Conservation (phyloP, 2,888 invertebrate species). For the Cephalotes varians region DNA sequence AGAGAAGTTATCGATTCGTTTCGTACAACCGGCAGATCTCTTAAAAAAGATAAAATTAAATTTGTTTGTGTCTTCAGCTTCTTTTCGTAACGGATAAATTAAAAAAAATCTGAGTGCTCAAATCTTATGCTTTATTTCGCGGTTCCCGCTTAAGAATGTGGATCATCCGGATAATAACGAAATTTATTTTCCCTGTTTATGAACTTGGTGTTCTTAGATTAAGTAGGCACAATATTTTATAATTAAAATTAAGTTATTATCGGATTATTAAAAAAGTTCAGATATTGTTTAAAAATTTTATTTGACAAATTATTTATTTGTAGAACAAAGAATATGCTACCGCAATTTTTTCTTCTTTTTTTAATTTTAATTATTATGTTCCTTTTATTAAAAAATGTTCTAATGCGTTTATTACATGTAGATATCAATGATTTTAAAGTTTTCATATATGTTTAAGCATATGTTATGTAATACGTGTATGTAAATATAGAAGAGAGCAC, state of each 20-base stretch:
- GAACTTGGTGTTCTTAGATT: background rate
- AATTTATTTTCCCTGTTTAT: constrained; percentile 14
- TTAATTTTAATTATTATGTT: too few species aligned
- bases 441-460: background rate
- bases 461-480: background rate
- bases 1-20: constrained; percentile 43
- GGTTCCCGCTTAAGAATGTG: background rate
- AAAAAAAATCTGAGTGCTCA: constrained; percentile 19
- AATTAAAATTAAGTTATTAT: background rate
- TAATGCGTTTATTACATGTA: background rate
- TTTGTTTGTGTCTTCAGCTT: constrained; percentile 23
- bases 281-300: background rate
- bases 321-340: too few species aligned
- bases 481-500: background rate
- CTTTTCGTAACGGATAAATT: constrained; percentile 35
- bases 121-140: constrained; percentile 20
- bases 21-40: constrained; percentile 24
- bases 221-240: background rate
- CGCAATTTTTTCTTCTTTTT: too few species aligned
- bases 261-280: background rate
- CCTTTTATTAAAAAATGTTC: too few species aligned
- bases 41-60: constrained; percentile 43
- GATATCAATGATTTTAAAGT: too few species aligned
- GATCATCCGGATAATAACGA: constrained; percentile 19
- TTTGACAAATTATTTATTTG: too few species aligned